phyloP scores from a whole-genome alignment of 1,140 invertebrate genomes.

The Apis mellifera region DNA sequence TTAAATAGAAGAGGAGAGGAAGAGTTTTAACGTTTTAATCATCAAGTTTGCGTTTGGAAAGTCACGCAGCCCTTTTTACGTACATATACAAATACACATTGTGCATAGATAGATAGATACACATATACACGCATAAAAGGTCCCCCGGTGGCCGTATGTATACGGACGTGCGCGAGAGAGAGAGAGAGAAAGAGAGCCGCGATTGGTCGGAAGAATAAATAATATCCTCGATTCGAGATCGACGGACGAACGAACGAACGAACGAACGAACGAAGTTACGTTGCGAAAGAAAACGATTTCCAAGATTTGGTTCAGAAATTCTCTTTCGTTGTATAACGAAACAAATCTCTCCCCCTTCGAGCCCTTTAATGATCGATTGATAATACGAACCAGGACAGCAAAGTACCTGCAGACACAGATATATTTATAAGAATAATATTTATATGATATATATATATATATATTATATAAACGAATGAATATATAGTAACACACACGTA shows the following conservation, averaged over 20 bases:
- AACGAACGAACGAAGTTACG: no score
- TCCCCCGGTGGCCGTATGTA: constrained; percentile 3
- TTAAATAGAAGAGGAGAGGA: background rate
- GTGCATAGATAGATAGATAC: background rate
- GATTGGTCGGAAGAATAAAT: no score
- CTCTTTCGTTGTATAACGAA: constrained; percentile 24
- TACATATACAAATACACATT: background rate
- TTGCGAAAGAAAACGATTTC: background rate
- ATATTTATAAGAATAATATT: constrained; percentile 75
- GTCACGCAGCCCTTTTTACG: background rate
- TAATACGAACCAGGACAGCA: constrained; percentile 76
- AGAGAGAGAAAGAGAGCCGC: background rate
- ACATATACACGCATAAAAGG: background rate
- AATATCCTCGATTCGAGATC: constrained; percentile 14
- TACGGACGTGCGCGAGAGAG: background rate
- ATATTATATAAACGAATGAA: background rate
- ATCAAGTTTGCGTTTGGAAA: background rate
- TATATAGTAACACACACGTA: background rate
- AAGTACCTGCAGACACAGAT: constrained; percentile 78
- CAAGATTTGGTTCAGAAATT: constrained; percentile 9
- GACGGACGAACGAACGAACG: background rate
- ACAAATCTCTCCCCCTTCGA: constrained; percentile 42
- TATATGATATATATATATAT: constrained; percentile 29
- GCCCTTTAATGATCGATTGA: constrained; percentile 37
- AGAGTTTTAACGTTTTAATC: constrained; percentile 31